Percentiles rank a stretch among this genome's conserved stretches.
These are phyloP conservation scores for western clawed frog (Xenopus tropicalis) DNA, from an alignment of 2,113 vertebrate genomes.

Conservation along the genomic window DNA sequence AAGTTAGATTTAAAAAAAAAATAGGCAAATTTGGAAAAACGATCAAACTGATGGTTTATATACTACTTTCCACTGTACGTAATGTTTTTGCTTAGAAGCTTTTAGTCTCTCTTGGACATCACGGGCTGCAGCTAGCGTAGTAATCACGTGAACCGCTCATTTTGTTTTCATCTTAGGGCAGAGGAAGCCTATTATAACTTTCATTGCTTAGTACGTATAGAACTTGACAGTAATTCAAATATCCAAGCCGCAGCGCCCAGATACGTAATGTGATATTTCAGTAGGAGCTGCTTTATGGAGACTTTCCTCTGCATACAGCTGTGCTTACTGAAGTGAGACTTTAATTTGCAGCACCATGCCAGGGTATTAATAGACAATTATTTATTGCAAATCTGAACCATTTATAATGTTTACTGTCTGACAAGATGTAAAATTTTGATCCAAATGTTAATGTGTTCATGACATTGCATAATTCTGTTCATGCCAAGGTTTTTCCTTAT, in stretches of 20 bases:
- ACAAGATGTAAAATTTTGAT: slow-evolving; percentile 81
- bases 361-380: slow-evolving; percentile 86
- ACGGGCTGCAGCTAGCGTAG: too few species aligned
- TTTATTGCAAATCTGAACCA: slow-evolving; percentile 83
- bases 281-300: slow-evolving; percentile 53
- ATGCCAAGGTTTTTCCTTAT: slow-evolving; percentile 60
- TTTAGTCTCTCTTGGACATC: too few species aligned
- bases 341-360: slow-evolving; percentile 79
- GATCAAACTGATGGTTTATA: too few species aligned
- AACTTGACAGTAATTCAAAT: not conserved
- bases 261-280: slow-evolving; percentile 39
- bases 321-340: slow-evolving; percentile 75
- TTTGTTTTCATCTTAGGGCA: not conserved
- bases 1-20: too few species aligned
- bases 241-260: not conserved
- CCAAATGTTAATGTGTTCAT: slow-evolving; percentile 86
- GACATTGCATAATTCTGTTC: slow-evolving; percentile 76
- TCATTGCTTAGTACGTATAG: too few species aligned
- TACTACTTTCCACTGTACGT: too few species aligned
- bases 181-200: not conserved
- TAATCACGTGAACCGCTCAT: too few species aligned
- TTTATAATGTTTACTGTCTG: slow-evolving; percentile 81
- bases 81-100: too few species aligned
- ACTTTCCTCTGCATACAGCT: slow-evolving; percentile 62
- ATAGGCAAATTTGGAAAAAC: too few species aligned